These are phyloP conservation scores for Brachypteracias leptosomus DNA, from an alignment of 2,113 vertebrate species.

Conservation along the genomic window DNA sequence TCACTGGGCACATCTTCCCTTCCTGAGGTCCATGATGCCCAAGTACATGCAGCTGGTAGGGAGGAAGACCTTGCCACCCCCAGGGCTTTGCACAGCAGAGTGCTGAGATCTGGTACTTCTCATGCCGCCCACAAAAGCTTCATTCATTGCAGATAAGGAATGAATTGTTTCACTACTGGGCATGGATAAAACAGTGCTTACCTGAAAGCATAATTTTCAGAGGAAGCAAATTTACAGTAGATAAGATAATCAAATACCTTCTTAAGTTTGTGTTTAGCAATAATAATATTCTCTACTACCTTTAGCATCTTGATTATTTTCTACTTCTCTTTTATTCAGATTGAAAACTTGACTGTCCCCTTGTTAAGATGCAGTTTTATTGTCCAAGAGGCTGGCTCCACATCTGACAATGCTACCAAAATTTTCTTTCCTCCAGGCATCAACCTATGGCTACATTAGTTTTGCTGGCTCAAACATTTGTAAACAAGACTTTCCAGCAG, in stretches of 20 bases:
- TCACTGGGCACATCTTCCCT: neutral
- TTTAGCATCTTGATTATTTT: neutral
- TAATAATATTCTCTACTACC: neutral
- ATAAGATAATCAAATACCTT: neutral
- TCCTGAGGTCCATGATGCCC: neutral
- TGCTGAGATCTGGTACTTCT: neutral
- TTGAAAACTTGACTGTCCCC: neutral
- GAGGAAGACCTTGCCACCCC: neutral
- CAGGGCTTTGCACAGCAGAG: neutral
- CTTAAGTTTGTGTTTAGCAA: neutral
- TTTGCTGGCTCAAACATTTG: neutral
- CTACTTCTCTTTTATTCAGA: neutral
- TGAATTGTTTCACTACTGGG: neutral
- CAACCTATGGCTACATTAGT: neutral
- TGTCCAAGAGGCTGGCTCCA: neutral
- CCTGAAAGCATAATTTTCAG: neutral
- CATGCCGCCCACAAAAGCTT: rapidly evolving
- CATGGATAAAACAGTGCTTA: neutral
- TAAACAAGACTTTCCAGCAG: neutral
- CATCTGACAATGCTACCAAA: neutral
- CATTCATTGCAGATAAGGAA: neutral
- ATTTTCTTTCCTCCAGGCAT: neutral
- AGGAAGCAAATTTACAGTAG: neutral
- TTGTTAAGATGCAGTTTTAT: neutral
- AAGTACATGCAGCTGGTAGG: rapidly evolving